phyloP scores from a whole-genome alignment of 2,797 vertebrate species.

The Lagothrix lagotricha region DNA sequence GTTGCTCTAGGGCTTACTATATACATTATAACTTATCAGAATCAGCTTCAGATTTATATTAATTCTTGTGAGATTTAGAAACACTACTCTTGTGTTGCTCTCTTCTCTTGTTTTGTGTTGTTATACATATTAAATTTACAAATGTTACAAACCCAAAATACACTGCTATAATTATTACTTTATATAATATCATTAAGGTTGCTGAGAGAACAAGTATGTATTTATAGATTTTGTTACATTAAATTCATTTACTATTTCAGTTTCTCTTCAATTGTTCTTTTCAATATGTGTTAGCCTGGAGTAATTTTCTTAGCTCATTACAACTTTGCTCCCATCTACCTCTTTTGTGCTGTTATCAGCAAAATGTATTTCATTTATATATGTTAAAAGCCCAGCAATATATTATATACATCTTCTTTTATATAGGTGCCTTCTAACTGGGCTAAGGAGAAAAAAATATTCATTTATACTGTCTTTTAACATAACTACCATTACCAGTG shows the following conservation, averaged over 20 bases:
- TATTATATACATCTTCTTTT: no score
- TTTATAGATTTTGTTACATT: background rate
- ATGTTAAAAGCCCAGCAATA: no score
- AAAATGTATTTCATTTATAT: no score
- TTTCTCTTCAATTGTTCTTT: background rate
- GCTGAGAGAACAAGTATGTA: background rate
- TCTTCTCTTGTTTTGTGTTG: background rate
- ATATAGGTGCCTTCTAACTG: no score
- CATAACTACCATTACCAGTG: background rate
- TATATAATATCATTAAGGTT: no score
- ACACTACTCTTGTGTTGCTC: background rate
- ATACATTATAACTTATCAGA: background rate
- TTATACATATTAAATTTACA: background rate
- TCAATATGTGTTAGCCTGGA: background rate
- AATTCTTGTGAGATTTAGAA: background rate
- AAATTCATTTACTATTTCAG: background rate
- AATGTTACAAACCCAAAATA: no score
- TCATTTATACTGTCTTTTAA: background rate
- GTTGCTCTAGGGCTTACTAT: background rate
- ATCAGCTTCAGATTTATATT: background rate
- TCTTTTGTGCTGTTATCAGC: no score
- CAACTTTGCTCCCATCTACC: background rate
- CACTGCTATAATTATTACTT: no score
- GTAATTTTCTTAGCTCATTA: background rate
- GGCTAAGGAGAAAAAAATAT: no score